Conservation (phyloP, 2,797 vertebrate species). For the Amphiprion clarkii region DNA sequence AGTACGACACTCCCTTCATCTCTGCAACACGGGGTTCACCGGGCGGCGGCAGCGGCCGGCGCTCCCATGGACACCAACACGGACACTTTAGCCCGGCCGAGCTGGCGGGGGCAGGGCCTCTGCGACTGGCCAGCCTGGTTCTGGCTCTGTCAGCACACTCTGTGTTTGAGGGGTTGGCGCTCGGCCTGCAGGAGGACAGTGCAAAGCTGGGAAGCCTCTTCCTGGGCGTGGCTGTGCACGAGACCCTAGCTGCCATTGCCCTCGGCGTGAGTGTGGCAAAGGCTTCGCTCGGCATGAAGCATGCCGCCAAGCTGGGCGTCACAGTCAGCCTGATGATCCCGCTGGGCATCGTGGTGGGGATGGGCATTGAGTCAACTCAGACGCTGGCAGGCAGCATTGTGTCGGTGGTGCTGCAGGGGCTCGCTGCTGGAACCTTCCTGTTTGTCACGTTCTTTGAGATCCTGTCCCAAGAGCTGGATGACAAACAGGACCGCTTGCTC, state of each 20-base stretch:
- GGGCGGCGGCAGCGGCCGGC: background rate
- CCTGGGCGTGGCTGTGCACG: slow-evolving; percentile 91
- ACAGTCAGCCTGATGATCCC: slow-evolving; percentile 92
- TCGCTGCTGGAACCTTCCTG: slow-evolving; percentile 92
- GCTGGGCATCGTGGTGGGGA: slow-evolving; percentile 87
- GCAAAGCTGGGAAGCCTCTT: slow-evolving; percentile 87
- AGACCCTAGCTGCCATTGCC: slow-evolving; percentile 91
- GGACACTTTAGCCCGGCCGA: slow-evolving; percentile 77
- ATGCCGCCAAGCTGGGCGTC: slow-evolving; percentile 88
- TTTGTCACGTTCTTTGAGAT: slow-evolving; percentile 96
- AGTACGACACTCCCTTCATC: slow-evolving; percentile 93
- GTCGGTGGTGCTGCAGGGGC: slow-evolving; percentile 91
- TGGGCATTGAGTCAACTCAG: slow-evolving; percentile 89
- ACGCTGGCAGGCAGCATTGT: slow-evolving; percentile 81
- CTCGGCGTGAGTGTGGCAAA: slow-evolving; percentile 92
- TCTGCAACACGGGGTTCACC: slow-evolving; percentile 53
- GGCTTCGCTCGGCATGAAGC: slow-evolving; percentile 80
- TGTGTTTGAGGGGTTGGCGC: slow-evolving; percentile 92
- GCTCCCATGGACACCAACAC: slow-evolving; percentile 72
- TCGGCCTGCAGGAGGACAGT: slow-evolving; percentile 92
- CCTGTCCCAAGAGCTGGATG: slow-evolving; percentile 90
- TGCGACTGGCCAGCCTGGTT: slow-evolving; percentile 89
- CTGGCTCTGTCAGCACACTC: slow-evolving; percentile 93
- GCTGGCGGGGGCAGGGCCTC: slow-evolving; percentile 82
- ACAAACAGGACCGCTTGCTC: slow-evolving; percentile 90